These are phyloP conservation scores for Caenorhabditis plicata DNA, from an alignment of 2,888 invertebrate genomes.

Conservation along the genomic window DNA sequence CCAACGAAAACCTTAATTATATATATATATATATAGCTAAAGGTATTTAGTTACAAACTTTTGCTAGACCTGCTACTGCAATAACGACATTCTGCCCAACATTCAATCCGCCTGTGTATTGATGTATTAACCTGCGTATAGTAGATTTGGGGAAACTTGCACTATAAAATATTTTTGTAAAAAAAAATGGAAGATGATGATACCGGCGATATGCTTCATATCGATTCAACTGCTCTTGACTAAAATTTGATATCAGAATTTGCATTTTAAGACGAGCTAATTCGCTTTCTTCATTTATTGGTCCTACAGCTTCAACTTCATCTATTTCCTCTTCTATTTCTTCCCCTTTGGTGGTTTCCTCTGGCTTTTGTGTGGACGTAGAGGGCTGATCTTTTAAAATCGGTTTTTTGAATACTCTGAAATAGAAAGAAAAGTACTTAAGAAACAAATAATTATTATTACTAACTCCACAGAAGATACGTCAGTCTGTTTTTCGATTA, in stretches of 20 bases:
- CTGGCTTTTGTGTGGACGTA: too few relatives aligned
- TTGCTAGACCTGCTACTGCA: slow-evolving; percentile 98
- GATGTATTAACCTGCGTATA: slow-evolving; percentile 80
- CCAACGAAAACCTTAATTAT: slow-evolving; percentile 82
- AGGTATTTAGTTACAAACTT: slow-evolving; percentile 67
- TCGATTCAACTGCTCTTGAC: slow-evolving; percentile 93
- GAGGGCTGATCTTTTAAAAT: too few relatives aligned
- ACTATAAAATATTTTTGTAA: slow-evolving; percentile 12
- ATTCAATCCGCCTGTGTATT: slow-evolving; percentile 81
- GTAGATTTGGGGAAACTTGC: slow-evolving; percentile 42
- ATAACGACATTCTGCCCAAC: slow-evolving; percentile 98
- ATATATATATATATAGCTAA: not conserved
- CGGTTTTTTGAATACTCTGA: too few relatives aligned
- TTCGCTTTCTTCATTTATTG: slow-evolving; percentile 45
- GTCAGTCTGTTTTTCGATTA: too few relatives aligned
- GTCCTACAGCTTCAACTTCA: slow-evolving; percentile 4
- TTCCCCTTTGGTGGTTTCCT: not conserved
- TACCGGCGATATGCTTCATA: slow-evolving; percentile 95
- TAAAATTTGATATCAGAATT: slow-evolving; percentile 95
- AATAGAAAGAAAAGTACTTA: too few relatives aligned
- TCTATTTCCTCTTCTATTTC: slow-evolving; percentile 6
- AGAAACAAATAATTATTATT: too few relatives aligned
- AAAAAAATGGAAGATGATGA: slow-evolving; percentile 1
- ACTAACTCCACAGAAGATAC: too few relatives aligned
- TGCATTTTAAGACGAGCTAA: slow-evolving; percentile 48